phyloP scores from a whole-genome alignment of 2,113 vertebrate species.

The Callopanchax toddi region DNA sequence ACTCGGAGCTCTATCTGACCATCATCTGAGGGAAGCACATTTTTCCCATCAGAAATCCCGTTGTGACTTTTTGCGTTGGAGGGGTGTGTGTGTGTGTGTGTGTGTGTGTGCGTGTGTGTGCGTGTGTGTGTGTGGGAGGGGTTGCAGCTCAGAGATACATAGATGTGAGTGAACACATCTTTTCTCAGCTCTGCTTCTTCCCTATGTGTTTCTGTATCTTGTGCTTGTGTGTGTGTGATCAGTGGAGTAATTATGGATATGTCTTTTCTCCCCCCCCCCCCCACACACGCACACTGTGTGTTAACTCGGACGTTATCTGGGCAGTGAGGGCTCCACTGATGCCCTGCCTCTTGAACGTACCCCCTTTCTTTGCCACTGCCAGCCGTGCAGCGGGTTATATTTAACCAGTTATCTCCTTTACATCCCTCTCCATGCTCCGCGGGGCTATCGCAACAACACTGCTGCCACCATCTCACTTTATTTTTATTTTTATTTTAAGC shows the following conservation, averaged over 20 bases:
- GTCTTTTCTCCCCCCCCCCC: too few species aligned
- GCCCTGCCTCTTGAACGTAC: slow-evolving; percentile 81
- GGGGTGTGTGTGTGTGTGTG: background rate
- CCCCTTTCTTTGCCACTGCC: slow-evolving; percentile 78
- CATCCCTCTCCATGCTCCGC: slow-evolving; percentile 78
- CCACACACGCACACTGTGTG: slow-evolving; percentile 30
- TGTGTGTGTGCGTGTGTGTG: too few species aligned
- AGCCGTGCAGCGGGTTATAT: slow-evolving; percentile 80
- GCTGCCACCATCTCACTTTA: slow-evolving; percentile 76
- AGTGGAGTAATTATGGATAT: slow-evolving; percentile 64
- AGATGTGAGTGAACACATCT: slow-evolving; percentile 69
- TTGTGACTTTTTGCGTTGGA: slow-evolving; percentile 77
- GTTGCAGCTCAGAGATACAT: slow-evolving; percentile 63
- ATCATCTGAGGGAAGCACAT: slow-evolving; percentile 83
- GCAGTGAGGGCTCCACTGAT: slow-evolving; percentile 76
- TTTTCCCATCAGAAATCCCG: slow-evolving; percentile 83
- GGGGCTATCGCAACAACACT: slow-evolving; percentile 74
- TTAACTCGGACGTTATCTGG: slow-evolving; percentile 79
- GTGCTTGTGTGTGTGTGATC: slow-evolving; percentile 35
- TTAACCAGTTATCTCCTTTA: slow-evolving; percentile 81
- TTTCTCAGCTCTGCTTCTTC: slow-evolving; percentile 43
- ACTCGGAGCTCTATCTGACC: slow-evolving; percentile 75
- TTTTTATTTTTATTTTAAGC: slow-evolving; percentile 82
- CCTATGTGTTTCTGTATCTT: slow-evolving; percentile 6
- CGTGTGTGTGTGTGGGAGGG: slow-evolving; percentile 13